Evolutionary conservation across 1,140 invertebrate genomes (phyloP), one percentile per base, ranked within the genome.

Genomic region (Monomorium pharaonis): DNA sequence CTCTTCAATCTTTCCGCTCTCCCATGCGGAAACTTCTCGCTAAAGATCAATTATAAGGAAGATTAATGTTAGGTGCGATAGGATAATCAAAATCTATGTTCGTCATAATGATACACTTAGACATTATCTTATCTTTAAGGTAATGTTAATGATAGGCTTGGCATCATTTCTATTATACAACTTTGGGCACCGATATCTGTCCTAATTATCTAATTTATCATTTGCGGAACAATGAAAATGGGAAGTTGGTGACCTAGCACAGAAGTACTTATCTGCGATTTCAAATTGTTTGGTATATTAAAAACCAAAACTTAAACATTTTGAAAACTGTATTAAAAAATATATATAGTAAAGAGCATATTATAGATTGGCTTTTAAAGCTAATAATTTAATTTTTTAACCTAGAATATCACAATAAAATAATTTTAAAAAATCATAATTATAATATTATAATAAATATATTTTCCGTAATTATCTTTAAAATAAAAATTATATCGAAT

Each of bases 1-100:
- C 12, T 80, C 30, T 58, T 83, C 49, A 81, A 80, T 83, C 21
- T 72, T 81, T 83, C 18, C 14, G 10, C 27, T 47, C 27, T 47
- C 12, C 27, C 14, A 54, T 12, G 21, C 4, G 18, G 21, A 56
- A 44, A 72, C 9, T 49, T 33, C 30, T 72, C 2, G 18, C 24
- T 12, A 47, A 72, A 58, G 27, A 30, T 83, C 37, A 58, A 58
- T 72, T 72, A 58, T 56, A 7, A 81, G 12, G 18, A 81, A 44
- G 37, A 81, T 81, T 47, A 81, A 81, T 70, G 49, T 72, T 30
- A 7, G 42, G 37, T 0, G 1, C 16, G n/a, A 65, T 1, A 18
- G 6, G 42, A 24, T 65, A 14, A 42, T 76, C 37, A 30, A 76
- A 62, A 77, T 77, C n/a, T 42, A 60, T 58, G 14, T n/a, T 9